Conservation (phyloP, 2,113 vertebrate species). For the Paramisgurnus dabryanus region DNA sequence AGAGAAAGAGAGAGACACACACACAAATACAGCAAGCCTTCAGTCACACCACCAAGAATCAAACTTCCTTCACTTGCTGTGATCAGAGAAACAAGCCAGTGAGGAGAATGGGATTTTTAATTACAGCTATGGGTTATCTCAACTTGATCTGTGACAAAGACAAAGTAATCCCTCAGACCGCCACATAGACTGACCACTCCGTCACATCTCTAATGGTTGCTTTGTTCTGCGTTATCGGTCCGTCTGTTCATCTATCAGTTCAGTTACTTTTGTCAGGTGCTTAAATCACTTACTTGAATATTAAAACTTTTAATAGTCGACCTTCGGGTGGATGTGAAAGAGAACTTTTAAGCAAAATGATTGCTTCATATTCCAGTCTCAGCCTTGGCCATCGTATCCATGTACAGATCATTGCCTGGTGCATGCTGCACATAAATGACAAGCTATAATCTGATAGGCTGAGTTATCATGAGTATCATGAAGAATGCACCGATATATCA, state of each 20-base stretch:
- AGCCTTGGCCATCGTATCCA: neutral
- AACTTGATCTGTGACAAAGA: slow-evolving; percentile 50
- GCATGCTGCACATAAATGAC: too few species aligned
- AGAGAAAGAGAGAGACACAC: slow-evolving; percentile 42
- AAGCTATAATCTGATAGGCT: too few species aligned
- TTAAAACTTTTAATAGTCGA: slow-evolving; percentile 45
- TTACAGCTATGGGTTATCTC: slow-evolving; percentile 55
- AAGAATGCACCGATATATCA: too few species aligned
- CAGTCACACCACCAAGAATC: slow-evolving; percentile 44
- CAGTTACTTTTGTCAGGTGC: slow-evolving; percentile 47
- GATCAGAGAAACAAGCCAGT: slow-evolving; percentile 44
- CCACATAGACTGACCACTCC: slow-evolving; percentile 32
- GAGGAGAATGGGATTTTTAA: slow-evolving; percentile 48
- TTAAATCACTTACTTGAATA: slow-evolving; percentile 53
- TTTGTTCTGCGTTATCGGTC: slow-evolving; percentile 45
- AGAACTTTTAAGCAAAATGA: slow-evolving; percentile 24
- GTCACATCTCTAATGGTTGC: slow-evolving; percentile 52
- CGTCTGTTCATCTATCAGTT: slow-evolving; percentile 46
- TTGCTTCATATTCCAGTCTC: neutral
- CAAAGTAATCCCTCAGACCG: slow-evolving; percentile 44
- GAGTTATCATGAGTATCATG: too few species aligned
- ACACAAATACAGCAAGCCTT: slow-evolving; percentile 32
- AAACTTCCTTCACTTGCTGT: slow-evolving; percentile 45
- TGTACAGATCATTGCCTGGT: neutral
- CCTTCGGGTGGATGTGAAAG: slow-evolving; percentile 36